Evolutionary conservation across 92 coral and sea anemone genomes (phyloP).

Genomic region (Galaxea fascicularis): DNA sequence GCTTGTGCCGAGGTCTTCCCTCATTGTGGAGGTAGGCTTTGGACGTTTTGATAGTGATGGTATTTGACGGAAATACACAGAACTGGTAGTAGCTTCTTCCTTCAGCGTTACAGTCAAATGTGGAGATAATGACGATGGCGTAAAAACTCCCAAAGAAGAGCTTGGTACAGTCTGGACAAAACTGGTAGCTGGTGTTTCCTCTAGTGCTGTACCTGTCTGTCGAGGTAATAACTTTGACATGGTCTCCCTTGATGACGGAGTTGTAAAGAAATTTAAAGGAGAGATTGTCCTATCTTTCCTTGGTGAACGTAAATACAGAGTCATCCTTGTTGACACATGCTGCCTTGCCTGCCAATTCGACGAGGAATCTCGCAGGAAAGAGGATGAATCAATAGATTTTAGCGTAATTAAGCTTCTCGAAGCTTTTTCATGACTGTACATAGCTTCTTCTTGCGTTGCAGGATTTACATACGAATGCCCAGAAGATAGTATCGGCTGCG

Average conservation of each 20-base stretch:
- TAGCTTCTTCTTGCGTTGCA: too few species aligned
- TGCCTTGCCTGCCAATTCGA: background rate
- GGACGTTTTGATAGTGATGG: too few species aligned
- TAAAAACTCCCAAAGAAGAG: background rate
- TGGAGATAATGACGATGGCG: background rate
- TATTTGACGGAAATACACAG: too few species aligned
- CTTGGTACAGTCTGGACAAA: background rate
- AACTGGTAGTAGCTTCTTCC: background rate
- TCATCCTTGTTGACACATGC: background rate
- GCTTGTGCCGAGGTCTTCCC: too few species aligned
- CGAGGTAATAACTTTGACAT: background rate
- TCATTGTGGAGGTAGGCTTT: too few species aligned
- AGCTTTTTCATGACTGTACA: too few species aligned
- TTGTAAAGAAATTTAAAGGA: background rate
- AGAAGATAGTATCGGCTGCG: too few species aligned
- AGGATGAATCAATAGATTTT: too few species aligned
- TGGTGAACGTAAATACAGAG: background rate
- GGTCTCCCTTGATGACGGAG: background rate
- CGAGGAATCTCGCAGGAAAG: too few species aligned
- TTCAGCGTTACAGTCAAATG: background rate
- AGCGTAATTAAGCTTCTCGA: too few species aligned
- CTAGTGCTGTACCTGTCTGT: background rate
- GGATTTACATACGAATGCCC: too few species aligned
- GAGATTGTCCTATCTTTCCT: background rate
- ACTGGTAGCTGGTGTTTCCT: background rate